Evolutionary conservation across 2,888 invertebrate genomes (phyloP).

Genomic region (Chromoteleia sp.): DNA sequence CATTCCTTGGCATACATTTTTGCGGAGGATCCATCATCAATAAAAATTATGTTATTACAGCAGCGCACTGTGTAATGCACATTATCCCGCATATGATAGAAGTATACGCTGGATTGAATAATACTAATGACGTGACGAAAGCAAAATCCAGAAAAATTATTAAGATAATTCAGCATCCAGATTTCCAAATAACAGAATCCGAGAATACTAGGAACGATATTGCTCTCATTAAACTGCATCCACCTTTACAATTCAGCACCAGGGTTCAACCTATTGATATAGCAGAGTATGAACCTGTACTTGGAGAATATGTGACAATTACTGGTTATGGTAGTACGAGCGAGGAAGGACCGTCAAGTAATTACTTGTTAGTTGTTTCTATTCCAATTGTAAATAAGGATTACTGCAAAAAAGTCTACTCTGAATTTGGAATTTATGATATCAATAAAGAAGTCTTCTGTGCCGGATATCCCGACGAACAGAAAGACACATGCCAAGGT

Average conservation of each 20-base stretch:
- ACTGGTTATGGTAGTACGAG: constrained; percentile 20
- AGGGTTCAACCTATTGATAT: constrained; percentile 4
- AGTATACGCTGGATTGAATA: neutral
- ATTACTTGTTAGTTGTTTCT: neutral
- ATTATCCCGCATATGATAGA: neutral
- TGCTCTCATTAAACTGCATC: constrained; percentile 18
- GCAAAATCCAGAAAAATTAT: neutral
- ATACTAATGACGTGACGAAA: too few relatives aligned
- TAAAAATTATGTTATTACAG: constrained; percentile 1
- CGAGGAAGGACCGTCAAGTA: neutral
- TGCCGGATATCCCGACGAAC: constrained; percentile 14
- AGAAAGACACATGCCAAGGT: constrained; percentile 43
- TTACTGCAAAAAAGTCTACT: neutral
- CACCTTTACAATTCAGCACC: neutral
- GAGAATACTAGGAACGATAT: constrained; percentile 15
- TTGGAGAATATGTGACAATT: constrained; percentile 3
- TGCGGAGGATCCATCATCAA: neutral
- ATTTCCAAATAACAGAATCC: neutral
- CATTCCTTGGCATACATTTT: too few relatives aligned
- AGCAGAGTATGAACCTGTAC: neutral
- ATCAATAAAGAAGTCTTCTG: constrained; percentile 23
- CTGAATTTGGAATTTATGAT: neutral
- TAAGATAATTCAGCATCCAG: constrained; percentile 5
- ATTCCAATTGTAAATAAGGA: constrained; percentile 3
- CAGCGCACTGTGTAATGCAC: neutral